phyloP scores from a whole-genome alignment of 2,113 vertebrate genomes.

The Oreocharis arfaki region DNA sequence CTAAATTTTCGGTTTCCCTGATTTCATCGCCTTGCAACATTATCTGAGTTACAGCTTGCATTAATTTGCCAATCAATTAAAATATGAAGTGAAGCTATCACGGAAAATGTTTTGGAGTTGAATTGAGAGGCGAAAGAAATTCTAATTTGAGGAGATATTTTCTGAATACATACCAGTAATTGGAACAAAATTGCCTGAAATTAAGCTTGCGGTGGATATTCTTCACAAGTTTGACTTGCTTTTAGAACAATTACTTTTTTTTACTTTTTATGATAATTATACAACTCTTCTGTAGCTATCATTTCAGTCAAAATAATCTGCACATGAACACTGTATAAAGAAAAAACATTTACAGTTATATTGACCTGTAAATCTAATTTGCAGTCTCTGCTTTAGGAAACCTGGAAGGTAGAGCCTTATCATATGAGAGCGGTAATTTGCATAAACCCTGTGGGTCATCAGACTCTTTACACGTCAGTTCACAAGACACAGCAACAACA shows the following conservation, averaged over 20 bases:
- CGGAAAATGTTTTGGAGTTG: neutral
- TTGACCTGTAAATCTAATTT: neutral
- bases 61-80: constrained; percentile 27
- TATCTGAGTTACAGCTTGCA: neutral
- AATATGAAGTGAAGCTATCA: neutral
- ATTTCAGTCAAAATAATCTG: neutral
- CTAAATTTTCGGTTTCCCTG: neutral
- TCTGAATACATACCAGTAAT: neutral
- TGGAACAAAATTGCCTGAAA: constrained; percentile 2
- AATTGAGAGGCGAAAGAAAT: neutral
- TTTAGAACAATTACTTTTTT: neutral
- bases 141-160: neutral
- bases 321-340: neutral
- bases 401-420: neutral
- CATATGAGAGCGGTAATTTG: neutral
- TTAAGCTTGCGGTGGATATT: neutral
- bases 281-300: neutral
- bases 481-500: neutral
- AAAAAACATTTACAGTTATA: neutral
- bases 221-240: neutral
- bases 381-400: neutral
- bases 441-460: neutral
- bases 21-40: neutral
- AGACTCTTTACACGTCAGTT: neutral
- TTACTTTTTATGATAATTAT: neutral